Percentiles rank a stretch among this genome's conserved stretches.
These are phyloP conservation scores for Chrysoperla carnea DNA, from an alignment of 1,140 invertebrate species.

Conservation along the genomic window DNA sequence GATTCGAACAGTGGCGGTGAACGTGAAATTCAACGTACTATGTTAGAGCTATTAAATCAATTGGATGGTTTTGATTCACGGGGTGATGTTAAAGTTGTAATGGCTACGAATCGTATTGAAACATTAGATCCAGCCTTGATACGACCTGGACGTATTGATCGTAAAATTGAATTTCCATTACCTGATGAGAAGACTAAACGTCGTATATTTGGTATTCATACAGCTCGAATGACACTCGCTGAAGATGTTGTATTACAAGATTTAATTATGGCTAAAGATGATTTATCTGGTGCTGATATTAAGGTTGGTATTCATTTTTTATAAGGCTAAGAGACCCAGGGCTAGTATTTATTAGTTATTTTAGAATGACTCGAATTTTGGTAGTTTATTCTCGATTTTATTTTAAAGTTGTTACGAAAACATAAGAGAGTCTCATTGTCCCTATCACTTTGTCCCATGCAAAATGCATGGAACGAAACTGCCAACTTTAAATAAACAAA, in stretches of 20 bases:
- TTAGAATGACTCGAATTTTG: neutral
- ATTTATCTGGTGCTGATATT: slow-evolving; percentile 92
- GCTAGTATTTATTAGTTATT: neutral
- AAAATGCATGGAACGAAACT: too few species aligned
- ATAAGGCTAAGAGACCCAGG: slow-evolving; percentile 2
- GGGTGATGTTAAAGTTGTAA: slow-evolving; percentile 94
- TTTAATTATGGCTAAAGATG: slow-evolving; percentile 98
- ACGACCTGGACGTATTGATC: slow-evolving; percentile 94
- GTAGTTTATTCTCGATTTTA: slow-evolving; percentile 1
- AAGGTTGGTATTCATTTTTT: slow-evolving; percentile 33
- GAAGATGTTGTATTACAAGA: slow-evolving; percentile 97
- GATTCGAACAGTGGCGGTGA: slow-evolving; percentile 99
- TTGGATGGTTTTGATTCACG: slow-evolving; percentile 96
- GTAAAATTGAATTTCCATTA: slow-evolving; percentile 98
- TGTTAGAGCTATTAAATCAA: slow-evolving; percentile 98
- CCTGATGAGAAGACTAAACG: slow-evolving; percentile 99
- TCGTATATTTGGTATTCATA: slow-evolving; percentile 97
- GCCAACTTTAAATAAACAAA: too few species aligned
- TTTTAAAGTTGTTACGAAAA: too few species aligned
- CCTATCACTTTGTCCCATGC: too few species aligned
- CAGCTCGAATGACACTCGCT: slow-evolving; percentile 92
- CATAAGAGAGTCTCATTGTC: too few species aligned
- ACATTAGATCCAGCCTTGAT: slow-evolving; percentile 97
- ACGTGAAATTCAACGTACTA: slow-evolving; percentile 98
- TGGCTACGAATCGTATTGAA: slow-evolving; percentile 99